Evolutionary conservation across 2,113 vertebrate species (phyloP), one percentile per base, ranked within the genome.

Genomic region (Chroicocephalus ridibundus): DNA sequence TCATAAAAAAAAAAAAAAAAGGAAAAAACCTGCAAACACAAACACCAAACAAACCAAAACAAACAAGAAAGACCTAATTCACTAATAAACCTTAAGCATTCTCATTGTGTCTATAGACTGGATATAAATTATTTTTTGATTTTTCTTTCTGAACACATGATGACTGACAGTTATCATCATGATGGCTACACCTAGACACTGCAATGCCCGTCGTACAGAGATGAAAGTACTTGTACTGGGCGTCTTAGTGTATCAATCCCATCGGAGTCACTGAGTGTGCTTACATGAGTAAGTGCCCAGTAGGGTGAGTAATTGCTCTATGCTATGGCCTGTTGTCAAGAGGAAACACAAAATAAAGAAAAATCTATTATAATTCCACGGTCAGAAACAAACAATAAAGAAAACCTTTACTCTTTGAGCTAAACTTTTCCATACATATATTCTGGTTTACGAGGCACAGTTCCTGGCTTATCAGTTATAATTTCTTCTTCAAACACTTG

Each of bases 221-320:
- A 60, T 57, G 15, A 62, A 94, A 85, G 8, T 21, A 71, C 51
- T 69, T 61, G 36, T 68, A 57, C 31, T 58, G 40, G 54, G 17
- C 26, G 70, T 29, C 13, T 61, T 29, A 31, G 60, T 16, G 2
- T 32, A 61, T 29, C 47, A 68, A 61, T 36, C 77, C 29, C 57
- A 44, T 26, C 62, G 58, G 57, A 89, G 36, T 18, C 58, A 46
- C 44, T 47, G 78, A 82, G 19, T 22, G 29, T 78, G 49, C 86
- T 93, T 46, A 70, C 86, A 34, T 22, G 74, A 90, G 31, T 66
- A 88, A 89, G 26, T 77, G 95, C 94, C 84, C 78, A 89, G 86
- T 13, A 95, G 84, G 88, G 95, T 95, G 94, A 93, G 83, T 94
- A 96, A 97, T 82, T 86, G 91, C 94, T 97, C 91, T 91, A 68